Base-by-base conservation (phyloP, 2,888 invertebrate genomes). In the Hydropsyche betteni region DNA sequence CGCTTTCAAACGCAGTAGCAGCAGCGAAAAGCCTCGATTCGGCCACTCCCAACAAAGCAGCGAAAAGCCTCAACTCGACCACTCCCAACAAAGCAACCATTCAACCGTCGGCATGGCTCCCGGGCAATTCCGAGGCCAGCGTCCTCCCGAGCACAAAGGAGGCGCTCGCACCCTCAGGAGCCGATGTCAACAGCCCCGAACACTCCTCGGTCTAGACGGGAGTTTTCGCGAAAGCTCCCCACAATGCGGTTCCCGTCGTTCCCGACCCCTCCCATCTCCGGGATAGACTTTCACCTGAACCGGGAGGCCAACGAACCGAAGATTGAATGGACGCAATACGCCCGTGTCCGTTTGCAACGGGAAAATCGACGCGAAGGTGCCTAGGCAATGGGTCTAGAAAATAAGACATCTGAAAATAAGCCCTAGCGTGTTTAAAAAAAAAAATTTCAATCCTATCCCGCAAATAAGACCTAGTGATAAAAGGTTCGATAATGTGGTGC, bases 151-250 rank as follows among this genome's bases (percentile, higher is more conserved):
- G 44, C 14, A 51, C 36, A 70, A 70, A 70, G 70, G 0, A n/a
- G 70, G 64, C 52, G 14, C 16, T 24, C 24, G 69, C 24, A 51
- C 51, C 69, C 69, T 69, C 69, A 50, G 68, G 50, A 69, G 44
- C n/a, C 70, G 53, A 70, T 52, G 70, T 70, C 70, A 70, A 70
- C 70, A 70, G 53, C 70, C 70, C 33, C 24, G 24, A 24, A 24
- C 24, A 24, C 52, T 52, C 24, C 64, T 6, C 16, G 51, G 70
- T 70, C 70, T 70, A 70, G 70, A 70, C 70, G 53, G 70, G 53
- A 70, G 53, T 51, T 51, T 69, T 69, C 34, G 69, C 44, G 44
- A 10, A 44, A 4, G 36, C 12, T 33, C 34, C 14, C 51, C 10
- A n/a, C 51, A 51, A 2, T 51, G n/a, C n/a, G 8, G 2, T 61